Conservation (phyloP, 2,888 invertebrate genomes). For the Mythimna pallens region DNA sequence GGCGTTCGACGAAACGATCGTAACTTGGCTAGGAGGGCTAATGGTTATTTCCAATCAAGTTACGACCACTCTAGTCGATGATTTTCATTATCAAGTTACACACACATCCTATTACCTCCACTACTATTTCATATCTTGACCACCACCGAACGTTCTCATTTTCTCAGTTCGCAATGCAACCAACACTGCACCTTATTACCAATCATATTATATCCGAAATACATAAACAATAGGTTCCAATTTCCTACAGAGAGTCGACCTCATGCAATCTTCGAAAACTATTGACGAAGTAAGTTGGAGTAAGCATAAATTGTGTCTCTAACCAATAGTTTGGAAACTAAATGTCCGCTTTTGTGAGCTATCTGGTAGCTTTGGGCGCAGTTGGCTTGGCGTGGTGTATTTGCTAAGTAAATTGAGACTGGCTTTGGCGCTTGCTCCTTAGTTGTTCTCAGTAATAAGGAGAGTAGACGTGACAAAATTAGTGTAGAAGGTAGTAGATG, state of each 20-base stretch:
- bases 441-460: constrained; percentile 66
- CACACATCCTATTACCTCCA: neutral
- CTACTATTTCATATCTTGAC: constrained; percentile 12
- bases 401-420: constrained; percentile 75
- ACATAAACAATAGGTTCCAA: constrained; percentile 80
- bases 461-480: constrained; percentile 24
- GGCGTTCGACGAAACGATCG: no score
- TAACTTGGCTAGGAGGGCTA: no score
- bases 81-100: neutral
- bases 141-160: constrained; percentile 34
- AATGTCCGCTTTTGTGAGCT: constrained; percentile 77
- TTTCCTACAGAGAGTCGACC: constrained; percentile 70
- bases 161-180: constrained; percentile 62
- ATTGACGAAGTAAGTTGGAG: constrained; percentile 75
- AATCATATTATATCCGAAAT: constrained; percentile 70
- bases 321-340: constrained; percentile 77
- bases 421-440: constrained; percentile 67
- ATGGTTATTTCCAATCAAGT: neutral
- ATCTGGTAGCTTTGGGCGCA: constrained; percentile 73
- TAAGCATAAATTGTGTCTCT: constrained; percentile 79
- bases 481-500: neutral
- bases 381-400: constrained; percentile 73
- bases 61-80: neutral
- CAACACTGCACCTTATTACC: constrained; percentile 68
- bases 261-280: constrained; percentile 70